These are phyloP conservation scores for Plumapathes pennacea DNA, from an alignment of 92 coral and sea anemone genomes.

Conservation along the genomic window DNA sequence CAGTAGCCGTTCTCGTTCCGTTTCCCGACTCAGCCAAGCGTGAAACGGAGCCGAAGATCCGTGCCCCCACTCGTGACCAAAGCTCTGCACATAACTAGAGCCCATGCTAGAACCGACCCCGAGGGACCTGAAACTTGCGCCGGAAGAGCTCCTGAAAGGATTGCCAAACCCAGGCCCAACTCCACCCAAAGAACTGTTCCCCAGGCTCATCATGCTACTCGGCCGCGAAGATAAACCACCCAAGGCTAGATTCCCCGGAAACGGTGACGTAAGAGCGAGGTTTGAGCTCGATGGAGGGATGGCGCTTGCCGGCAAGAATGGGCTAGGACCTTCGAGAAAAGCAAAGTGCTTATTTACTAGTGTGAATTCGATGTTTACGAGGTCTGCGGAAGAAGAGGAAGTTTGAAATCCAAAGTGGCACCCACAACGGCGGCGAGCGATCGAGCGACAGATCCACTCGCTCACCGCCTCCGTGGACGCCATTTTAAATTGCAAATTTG, in stretches of 20 bases:
- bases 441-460: no score
- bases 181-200: conserved; percentile 57
- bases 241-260: conserved; percentile 6
- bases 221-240: conserved; percentile 52
- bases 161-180: conserved; percentile 45
- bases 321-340: conserved; percentile 15
- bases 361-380: neutral
- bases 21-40: conserved; percentile 78
- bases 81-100: conserved; percentile 24
- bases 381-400: no score
- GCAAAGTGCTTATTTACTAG: neutral
- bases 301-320: conserved; percentile 46
- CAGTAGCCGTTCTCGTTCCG: conserved; percentile 50
- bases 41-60: conserved; percentile 47
- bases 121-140: conserved; percentile 41
- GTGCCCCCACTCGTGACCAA: conserved; percentile 69
- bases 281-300: conserved; percentile 52
- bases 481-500: no score
- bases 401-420: no score
- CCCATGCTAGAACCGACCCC: conserved; percentile 36
- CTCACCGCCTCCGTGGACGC: no score
- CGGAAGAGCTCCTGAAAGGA: conserved; percentile 54
- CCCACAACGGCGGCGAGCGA: no score
- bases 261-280: conserved; percentile 37
- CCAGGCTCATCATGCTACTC: conserved; percentile 57